A percentile compares a stretch with the other conserved stretches of the same genome.
phyloP scores from a whole-genome alignment of 2,113 vertebrate genomes.

The Phycodurus eques region DNA sequence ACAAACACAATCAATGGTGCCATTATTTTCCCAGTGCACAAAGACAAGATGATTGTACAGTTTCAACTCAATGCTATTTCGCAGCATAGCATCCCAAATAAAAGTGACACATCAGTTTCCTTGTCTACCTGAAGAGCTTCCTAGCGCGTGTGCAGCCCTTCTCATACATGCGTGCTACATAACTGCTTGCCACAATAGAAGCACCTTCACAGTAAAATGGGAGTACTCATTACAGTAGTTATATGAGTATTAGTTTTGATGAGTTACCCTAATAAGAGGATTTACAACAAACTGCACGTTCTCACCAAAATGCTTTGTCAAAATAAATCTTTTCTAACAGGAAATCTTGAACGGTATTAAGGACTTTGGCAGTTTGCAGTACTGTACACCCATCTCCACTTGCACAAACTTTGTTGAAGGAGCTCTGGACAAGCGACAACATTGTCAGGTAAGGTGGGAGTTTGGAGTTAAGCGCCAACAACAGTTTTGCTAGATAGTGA shows the following conservation, averaged over 20 bases:
- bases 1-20: background rate
- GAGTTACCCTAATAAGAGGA: slow-evolving; percentile 19
- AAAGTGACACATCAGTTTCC: slow-evolving; percentile 9
- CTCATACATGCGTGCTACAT: slow-evolving; percentile 42
- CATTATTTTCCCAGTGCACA: background rate
- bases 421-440: background rate
- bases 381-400: slow-evolving; percentile 27
- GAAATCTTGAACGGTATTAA: slow-evolving; percentile 48
- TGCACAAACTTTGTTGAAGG: background rate
- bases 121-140: background rate
- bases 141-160: background rate
- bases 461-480: background rate
- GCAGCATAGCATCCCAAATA: background rate
- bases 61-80: background rate
- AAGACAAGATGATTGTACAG: background rate
- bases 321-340: slow-evolving; percentile 61
- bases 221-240: background rate
- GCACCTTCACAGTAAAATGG: slow-evolving; percentile 31
- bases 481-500: background rate
- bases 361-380: slow-evolving; percentile 64
- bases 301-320: slow-evolving; percentile 39
- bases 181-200: slow-evolving; percentile 47
- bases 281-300: slow-evolving; percentile 36
- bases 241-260: background rate
- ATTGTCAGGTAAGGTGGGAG: background rate